A percentile compares a stretch with the other conserved stretches of the same genome.
phyloP scores from a whole-genome alignment of 2,113 vertebrate genomes.

The Catharus bicknelli region DNA sequence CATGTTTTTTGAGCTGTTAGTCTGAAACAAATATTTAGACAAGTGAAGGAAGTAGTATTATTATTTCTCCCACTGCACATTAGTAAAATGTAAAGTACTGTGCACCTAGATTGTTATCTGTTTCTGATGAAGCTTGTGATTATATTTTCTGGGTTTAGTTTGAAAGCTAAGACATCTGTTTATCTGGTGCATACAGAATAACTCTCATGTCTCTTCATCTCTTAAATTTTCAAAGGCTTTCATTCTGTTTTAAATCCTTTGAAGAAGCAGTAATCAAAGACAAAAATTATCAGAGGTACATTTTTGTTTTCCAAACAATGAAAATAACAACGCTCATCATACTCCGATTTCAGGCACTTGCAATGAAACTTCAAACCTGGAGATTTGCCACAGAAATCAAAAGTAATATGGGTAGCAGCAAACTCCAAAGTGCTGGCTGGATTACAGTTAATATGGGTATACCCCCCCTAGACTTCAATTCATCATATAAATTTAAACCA shows the following conservation, averaged over 20 bases:
- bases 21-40: slow-evolving; percentile 79
- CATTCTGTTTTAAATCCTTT: slow-evolving; percentile 83
- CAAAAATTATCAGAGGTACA: slow-evolving; percentile 88
- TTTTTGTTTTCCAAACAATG: slow-evolving; percentile 86
- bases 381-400: slow-evolving; percentile 79
- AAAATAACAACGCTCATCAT: slow-evolving; percentile 79
- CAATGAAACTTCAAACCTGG: slow-evolving; percentile 78
- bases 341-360: slow-evolving; percentile 75
- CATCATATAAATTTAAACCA: slow-evolving; percentile 77
- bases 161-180: slow-evolving; percentile 86
- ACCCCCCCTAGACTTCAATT: slow-evolving; percentile 55
- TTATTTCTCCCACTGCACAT: slow-evolving; percentile 76
- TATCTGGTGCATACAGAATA: slow-evolving; percentile 81
- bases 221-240: slow-evolving; percentile 88
- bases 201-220: slow-evolving; percentile 83
- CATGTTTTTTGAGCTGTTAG: slow-evolving; percentile 75
- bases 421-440: slow-evolving; percentile 68
- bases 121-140: slow-evolving; percentile 78
- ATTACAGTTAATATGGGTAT: slow-evolving; percentile 60
- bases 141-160: slow-evolving; percentile 79
- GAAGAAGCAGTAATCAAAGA: slow-evolving; percentile 87
- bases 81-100: slow-evolving; percentile 74
- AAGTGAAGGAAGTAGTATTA: slow-evolving; percentile 77
- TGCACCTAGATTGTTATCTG: slow-evolving; percentile 72
- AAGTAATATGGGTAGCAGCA: slow-evolving; percentile 70